Evolutionary conservation across 2,888 invertebrate genomes (phyloP).

Genomic region (Xanthia icteritia): DNA sequence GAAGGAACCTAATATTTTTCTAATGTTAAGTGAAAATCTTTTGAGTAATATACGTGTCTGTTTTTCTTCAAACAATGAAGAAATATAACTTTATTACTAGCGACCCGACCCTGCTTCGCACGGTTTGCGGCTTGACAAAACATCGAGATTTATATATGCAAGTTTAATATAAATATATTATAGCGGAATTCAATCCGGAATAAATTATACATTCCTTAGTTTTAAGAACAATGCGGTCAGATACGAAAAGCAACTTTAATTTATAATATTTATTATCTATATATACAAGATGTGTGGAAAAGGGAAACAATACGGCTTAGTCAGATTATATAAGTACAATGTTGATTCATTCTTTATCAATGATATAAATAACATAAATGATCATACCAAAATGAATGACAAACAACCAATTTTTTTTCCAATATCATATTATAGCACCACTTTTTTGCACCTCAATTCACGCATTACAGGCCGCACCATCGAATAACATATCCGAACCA

Average conservation of each 20-base stretch:
- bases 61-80: neutral
- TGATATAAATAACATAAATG: neutral
- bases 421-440: neutral
- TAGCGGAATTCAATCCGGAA: no score
- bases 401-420: constrained; percentile 8
- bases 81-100: neutral
- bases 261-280: neutral
- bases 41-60: neutral
- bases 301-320: no score
- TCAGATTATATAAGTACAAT: neutral
- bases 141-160: neutral
- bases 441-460: constrained; percentile 25
- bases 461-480: constrained; percentile 71
- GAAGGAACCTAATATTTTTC: neutral
- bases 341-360: constrained; percentile 13
- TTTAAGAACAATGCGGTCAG: no score
- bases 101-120: no score
- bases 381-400: constrained; percentile 1
- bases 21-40: neutral
- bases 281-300: no score
- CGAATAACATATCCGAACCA: constrained; percentile 74
- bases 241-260: no score
- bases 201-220: no score
- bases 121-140: neutral
- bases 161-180: no score